Base-by-base conservation (phyloP, 1,140 invertebrate species). In the Aphaenogaster rudis region DNA sequence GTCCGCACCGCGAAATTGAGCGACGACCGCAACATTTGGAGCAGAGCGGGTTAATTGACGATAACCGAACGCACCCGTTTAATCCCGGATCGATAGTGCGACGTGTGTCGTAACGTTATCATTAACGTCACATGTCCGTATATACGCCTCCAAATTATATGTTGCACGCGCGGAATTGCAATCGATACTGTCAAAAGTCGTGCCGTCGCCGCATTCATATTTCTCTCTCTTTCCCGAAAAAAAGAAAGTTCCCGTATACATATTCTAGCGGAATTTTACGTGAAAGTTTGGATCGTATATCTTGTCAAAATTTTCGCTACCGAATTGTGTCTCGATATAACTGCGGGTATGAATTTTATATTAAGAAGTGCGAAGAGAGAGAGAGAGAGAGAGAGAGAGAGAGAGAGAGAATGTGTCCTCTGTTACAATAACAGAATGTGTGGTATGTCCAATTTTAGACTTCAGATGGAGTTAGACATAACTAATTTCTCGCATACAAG, bases 41-140 rank as follows among this genome's bases (percentile, higher is more conserved):
- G 52, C 66, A 59, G 52, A 45, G 39, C 66, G 6, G 3, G 15
- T 72, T 82, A 82, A 82, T 82, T 82, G 79, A 72, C 21, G 52
- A 82, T 74, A 74, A 82, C 48, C 42, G 78, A 69, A 69, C 36
- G 80, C 67, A 74, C 52, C 67, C 54, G 66, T 82, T 82, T 82
- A 72, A 82, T 54, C 80, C 5, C 15, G 52, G 67, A 82, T 82
- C 66, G 9, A 81, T 71, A 81, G 21, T 36, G 6, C 42, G 42
- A 21, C 45, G 42, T 39, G 48, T 72, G 80, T 82, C 80, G 67
- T 82, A 82, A 82, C 80, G 54, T 42, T 82, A 74, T 72, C 66
- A 82, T 82, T 82, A 82, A 74, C 42, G 66, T 82, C 52, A 59
- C 67, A 59, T 82, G 80, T 59, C 28, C 52, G 39, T 74, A 48